phyloP scores from a whole-genome alignment of 2,113 vertebrate genomes.

The Hemibagrus wyckioides region DNA sequence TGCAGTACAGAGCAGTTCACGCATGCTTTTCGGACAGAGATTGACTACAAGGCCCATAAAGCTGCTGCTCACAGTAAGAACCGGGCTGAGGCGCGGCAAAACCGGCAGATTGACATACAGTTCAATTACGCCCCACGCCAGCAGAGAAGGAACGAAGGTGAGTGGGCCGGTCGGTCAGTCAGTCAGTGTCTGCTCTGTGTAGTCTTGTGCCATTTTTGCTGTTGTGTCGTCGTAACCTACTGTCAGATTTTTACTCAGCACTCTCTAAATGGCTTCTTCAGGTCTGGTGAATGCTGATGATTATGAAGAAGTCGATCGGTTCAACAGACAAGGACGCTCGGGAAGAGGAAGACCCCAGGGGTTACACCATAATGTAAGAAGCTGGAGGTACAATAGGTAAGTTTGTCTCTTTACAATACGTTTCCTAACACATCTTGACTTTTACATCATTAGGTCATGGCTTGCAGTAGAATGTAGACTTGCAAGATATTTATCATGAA shows the following conservation, averaged over 20 bases:
- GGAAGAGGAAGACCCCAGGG: constrained; percentile 74
- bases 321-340: constrained; percentile 76
- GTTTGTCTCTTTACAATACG: constrained; percentile 39
- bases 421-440: background rate
- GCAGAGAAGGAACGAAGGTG: constrained; percentile 84
- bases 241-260: background rate
- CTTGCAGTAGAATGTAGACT: background rate
- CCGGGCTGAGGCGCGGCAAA: constrained; percentile 92
- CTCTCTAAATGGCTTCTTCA: constrained; percentile 53
- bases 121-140: constrained; percentile 84
- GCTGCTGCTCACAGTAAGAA: constrained; percentile 91
- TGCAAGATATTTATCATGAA: background rate
- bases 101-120: constrained; percentile 96
- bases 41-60: constrained; percentile 96
- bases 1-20: constrained; percentile 94
- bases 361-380: constrained; percentile 84
- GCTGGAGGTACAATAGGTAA: constrained; percentile 97
- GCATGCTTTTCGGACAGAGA: constrained; percentile 93
- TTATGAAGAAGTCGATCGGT: constrained; percentile 87
- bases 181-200: background rate
- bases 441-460: background rate
- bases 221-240: background rate
- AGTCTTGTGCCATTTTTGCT: background rate
- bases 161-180: too few relatives aligned
- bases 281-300: constrained; percentile 84